phyloP scores from a whole-genome alignment of 2,888 invertebrate genomes.

The Tridacna gigas region DNA sequence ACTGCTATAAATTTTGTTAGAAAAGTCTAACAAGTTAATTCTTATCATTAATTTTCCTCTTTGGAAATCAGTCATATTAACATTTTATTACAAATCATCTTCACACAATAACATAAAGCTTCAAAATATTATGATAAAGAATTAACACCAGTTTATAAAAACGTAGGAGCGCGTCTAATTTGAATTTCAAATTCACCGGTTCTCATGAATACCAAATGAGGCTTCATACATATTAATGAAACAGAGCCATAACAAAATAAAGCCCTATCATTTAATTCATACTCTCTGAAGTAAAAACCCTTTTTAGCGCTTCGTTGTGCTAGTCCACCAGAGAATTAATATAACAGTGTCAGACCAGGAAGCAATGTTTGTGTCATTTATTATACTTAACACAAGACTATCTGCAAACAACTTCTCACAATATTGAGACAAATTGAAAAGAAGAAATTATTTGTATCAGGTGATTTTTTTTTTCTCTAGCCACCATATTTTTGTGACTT shows the following conservation, averaged over 20 bases:
- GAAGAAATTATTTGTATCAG: background rate
- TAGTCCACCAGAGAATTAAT: too few species aligned
- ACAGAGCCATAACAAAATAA: constrained; percentile 1
- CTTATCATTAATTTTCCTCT: too few species aligned
- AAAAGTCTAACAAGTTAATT: background rate
- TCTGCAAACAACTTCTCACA: background rate
- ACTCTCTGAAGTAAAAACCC: too few species aligned
- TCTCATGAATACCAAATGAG: constrained; percentile 37
- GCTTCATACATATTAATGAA: constrained; percentile 62
- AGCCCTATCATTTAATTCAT: too few species aligned
- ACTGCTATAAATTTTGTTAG: background rate
- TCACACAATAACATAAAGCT: constrained; percentile 21
- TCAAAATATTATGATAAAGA: constrained; percentile 18
- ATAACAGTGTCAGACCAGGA: too few species aligned
- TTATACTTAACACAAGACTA: too few species aligned
- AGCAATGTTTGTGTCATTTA: too few species aligned
- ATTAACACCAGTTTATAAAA: constrained; percentile 21
- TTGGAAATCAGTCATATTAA: background rate
- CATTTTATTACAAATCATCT: constrained; percentile 20
- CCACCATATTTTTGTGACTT: background rate
- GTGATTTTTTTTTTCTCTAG: background rate
- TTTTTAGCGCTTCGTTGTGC: too few species aligned
- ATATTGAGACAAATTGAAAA: background rate
- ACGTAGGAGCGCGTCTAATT: constrained; percentile 18
- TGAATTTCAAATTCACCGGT: constrained; percentile 26